Evolutionary conservation across 2,888 invertebrate genomes (phyloP).

Genomic region (Pammene fasciana): DNA sequence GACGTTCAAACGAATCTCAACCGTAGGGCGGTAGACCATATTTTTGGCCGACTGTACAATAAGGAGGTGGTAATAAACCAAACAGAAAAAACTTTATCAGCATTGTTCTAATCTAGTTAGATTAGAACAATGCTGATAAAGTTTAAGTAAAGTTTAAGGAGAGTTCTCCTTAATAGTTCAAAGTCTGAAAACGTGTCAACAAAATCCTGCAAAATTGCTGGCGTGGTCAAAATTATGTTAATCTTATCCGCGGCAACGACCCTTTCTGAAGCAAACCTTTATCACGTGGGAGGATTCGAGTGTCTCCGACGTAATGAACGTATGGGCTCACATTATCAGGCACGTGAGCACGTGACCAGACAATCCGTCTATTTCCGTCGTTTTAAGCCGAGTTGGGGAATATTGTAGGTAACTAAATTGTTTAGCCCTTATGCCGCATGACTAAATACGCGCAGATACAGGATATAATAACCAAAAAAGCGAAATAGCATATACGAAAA

Average conservation of each 20-base stretch:
- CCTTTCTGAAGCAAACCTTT: background rate
- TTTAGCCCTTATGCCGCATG: background rate
- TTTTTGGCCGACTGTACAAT: too few species aligned
- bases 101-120: too few species aligned
- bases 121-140: too few species aligned
- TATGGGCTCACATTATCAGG: conserved; percentile 14
- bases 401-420: background rate
- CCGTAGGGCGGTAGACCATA: too few species aligned
- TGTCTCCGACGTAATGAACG: background rate
- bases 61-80: too few species aligned
- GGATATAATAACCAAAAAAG: too few species aligned
- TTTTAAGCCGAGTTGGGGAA: conserved; percentile 5
- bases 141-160: too few species aligned
- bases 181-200: background rate
- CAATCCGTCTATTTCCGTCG: conserved; percentile 20
- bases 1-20: too few species aligned
- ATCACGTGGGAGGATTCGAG: background rate
- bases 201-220: too few species aligned
- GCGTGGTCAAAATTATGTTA: conserved; percentile 1
- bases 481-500: too few species aligned
- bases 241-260: background rate
- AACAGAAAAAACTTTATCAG: too few species aligned
- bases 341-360: conserved; percentile 11
- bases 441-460: background rate
- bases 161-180: too few species aligned